Evolutionary conservation across 2,113 vertebrate genomes (phyloP).

Genomic region (Mustela nigripes): DNA sequence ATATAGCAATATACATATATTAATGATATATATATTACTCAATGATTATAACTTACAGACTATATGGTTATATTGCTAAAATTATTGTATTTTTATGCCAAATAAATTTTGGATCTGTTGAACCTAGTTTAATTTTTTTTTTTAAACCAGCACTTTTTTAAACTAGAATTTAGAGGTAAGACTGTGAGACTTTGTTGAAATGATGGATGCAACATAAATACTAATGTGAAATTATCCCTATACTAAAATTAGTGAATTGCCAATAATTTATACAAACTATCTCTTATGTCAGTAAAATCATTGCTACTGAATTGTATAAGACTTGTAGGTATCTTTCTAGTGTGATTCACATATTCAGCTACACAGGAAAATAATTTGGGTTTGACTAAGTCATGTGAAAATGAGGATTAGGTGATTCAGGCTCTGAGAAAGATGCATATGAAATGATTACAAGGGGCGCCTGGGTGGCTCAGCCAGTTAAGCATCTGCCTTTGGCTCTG

Average conservation of each 20-base stretch:
- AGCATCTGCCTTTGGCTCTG: not conserved
- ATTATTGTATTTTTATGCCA: not conserved
- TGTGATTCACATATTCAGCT: not conserved
- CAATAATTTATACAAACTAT: not conserved
- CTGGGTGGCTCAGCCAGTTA: not conserved
- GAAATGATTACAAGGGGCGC: not conserved
- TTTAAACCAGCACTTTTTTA: not conserved
- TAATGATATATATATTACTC: not conserved
- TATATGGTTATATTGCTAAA: not conserved
- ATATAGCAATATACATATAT: too few species aligned
- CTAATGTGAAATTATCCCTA: not conserved
- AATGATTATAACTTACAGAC: not conserved
- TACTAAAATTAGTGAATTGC: not conserved
- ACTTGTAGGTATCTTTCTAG: not conserved
- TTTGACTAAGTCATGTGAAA: not conserved
- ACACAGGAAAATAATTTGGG: not conserved
- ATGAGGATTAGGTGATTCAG: not conserved
- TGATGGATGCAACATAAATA: not conserved
- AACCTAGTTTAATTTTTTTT: constrained; percentile 17
- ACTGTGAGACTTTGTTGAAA: not conserved
- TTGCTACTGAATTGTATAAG: not conserved
- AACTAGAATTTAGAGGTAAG: not conserved
- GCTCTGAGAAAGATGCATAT: not conserved
- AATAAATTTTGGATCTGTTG: not conserved
- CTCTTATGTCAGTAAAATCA: not conserved